Percentiles rank a stretch among this genome's conserved stretches.
Evolutionary conservation across 2,888 invertebrate genomes (phyloP).

Genomic region (Heteromurus nitidus): DNA sequence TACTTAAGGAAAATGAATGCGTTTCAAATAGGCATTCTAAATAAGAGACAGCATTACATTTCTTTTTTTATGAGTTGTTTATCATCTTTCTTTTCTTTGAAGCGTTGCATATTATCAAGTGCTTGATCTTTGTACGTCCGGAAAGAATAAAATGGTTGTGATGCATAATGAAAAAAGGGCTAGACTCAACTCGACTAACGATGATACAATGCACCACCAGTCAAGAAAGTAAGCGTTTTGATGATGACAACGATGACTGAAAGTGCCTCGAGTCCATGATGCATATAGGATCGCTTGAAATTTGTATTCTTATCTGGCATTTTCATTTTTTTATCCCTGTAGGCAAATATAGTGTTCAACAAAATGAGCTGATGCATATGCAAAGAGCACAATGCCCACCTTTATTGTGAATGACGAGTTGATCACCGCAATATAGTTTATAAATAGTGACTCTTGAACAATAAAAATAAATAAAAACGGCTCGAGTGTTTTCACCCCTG

Average conservation of each 20-base stretch:
- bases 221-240: slow-evolving; percentile 6
- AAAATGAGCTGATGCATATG: too few relatives aligned
- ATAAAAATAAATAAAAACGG: too few relatives aligned
- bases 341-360: too few relatives aligned
- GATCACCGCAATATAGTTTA: too few relatives aligned
- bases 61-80: slow-evolving; percentile 24
- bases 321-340: too few relatives aligned
- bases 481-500: too few relatives aligned
- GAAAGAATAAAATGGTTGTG: slow-evolving; percentile 23
- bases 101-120: slow-evolving; percentile 3
- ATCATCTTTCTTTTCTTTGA: slow-evolving; percentile 20
- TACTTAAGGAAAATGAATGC: background rate
- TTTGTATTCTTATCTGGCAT: slow-evolving; percentile 44
- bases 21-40: slow-evolving; percentile 14
- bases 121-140: slow-evolving; percentile 37
- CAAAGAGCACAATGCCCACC: too few relatives aligned
- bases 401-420: too few relatives aligned
- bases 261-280: slow-evolving; percentile 20
- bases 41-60: slow-evolving; percentile 17
- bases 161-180: slow-evolving; percentile 38
- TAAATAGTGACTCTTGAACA: too few relatives aligned
- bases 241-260: slow-evolving; percentile 16
- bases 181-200: slow-evolving; percentile 2
- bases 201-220: slow-evolving; percentile 12
- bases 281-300: slow-evolving; percentile 33